Evolutionary conservation across 2,113 vertebrate species (phyloP).

Genomic region (Hoplias malabaricus): DNA sequence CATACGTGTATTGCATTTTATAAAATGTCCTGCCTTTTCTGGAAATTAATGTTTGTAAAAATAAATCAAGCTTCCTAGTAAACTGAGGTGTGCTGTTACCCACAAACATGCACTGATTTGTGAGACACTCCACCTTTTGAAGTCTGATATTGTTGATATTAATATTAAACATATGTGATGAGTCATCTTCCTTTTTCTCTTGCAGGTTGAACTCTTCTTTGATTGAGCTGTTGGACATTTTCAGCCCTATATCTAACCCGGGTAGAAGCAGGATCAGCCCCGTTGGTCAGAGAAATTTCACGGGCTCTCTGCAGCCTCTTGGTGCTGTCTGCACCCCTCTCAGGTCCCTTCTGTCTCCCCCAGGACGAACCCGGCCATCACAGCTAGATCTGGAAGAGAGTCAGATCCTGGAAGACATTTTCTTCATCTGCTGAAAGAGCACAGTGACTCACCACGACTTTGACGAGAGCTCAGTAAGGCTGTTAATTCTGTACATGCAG

Average conservation of each 20-base stretch:
- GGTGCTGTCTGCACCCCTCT: conserved; percentile 33
- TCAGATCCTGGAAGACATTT: conserved; percentile 89
- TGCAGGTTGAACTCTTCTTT: conserved; percentile 80
- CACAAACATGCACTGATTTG: no score
- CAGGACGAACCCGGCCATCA: conserved; percentile 48
- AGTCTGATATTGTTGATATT: no score
- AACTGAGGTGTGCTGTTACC: no score
- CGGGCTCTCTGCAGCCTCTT: conserved; percentile 21
- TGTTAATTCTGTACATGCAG: neutral
- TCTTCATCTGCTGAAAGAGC: conserved; percentile 85
- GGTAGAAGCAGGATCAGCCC: conserved; percentile 42
- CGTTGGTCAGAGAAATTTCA: conserved; percentile 40
- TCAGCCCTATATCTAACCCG: conserved; percentile 71
- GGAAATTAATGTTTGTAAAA: no score
- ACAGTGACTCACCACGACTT: neutral
- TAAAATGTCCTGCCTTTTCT: no score
- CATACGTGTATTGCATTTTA: no score
- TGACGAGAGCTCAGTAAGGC: neutral
- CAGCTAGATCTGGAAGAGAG: conserved; percentile 80
- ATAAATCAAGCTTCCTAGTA: no score
- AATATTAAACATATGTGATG: neutral
- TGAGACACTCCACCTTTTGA: no score
- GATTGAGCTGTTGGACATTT: conserved; percentile 79
- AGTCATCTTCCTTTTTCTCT: neutral
- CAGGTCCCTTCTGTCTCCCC: conserved; percentile 37